Base-by-base conservation (phyloP, 2,113 vertebrate species). In the Tyrannus savana region DNA sequence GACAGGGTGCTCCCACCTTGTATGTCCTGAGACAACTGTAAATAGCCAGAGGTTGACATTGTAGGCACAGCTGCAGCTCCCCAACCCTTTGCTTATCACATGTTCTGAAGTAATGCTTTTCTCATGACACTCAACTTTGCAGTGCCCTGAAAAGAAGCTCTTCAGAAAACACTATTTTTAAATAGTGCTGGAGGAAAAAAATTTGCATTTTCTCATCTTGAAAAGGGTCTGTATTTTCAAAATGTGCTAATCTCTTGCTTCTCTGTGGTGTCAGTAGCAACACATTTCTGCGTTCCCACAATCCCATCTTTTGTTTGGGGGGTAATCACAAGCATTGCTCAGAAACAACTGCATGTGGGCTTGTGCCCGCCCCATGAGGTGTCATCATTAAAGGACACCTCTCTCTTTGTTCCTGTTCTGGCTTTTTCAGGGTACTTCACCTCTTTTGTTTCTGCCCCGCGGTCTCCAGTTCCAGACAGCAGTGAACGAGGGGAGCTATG, bases 391-490 rank as follows among this genome's bases (percentile, higher is more conserved):
- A 64, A 60, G 53, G 39, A 24, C 33, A 56, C 2, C 17, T 62
- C 15, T 21, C 15, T 44, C 46, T 90, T 58, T 15, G 46, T 41
- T 31, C 76, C 2, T 7, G 7, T 23, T 42, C 47, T 58, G 39
- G 28, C 33, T 89, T 64, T 64, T 33, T 21, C 58, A 59, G 66
- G 39, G 21, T 11, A 42, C 12, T 41, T 90, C 47, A 33, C 10
- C 15, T 56, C 25, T 35, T 71, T 28, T 16, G 11, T 17, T 44
- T 67, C 52, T 53, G 7, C 14, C 18, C 39, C 49, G 64, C 24
- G 31, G n/a, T 31, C 28, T 76, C 28, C 0, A 0, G 5, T 0
- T 35, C 41, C 10, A 41, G 35, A n/a, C 3, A 56, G 39, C 16
- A 68, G 47, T 71, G 56, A 46, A n/a, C 41, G 53, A 68, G 19